Conservation (phyloP, 2,113 vertebrate species). For the Scopus umbretta region DNA sequence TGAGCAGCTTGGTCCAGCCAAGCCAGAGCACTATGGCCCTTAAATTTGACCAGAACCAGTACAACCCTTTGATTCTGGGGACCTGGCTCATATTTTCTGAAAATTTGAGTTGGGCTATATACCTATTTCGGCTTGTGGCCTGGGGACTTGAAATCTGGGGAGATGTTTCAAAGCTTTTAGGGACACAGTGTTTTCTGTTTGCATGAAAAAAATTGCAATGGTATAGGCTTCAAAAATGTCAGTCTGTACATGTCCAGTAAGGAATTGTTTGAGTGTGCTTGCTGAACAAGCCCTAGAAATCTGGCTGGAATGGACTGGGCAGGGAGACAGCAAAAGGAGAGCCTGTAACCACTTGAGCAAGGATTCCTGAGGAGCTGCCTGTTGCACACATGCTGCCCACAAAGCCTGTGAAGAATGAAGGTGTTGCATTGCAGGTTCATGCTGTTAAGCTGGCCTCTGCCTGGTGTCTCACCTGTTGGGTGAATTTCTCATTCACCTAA, state of each 20-base stretch:
- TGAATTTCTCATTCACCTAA: neutral
- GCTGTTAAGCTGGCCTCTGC: neutral
- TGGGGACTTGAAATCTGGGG: neutral
- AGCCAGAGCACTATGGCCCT: neutral
- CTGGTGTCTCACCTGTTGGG: neutral
- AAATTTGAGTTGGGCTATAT: neutral
- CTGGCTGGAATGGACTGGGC: neutral
- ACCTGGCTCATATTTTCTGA: neutral
- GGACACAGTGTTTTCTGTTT: neutral
- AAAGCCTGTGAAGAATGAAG: neutral
- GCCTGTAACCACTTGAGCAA: neutral
- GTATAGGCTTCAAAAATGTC: neutral
- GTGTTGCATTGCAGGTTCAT: neutral
- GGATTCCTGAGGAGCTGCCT: neutral
- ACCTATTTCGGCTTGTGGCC: neutral
- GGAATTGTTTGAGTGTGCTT: neutral
- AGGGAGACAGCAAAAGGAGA: rapidly evolving
- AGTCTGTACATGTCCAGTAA: neutral
- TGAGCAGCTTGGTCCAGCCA: neutral
- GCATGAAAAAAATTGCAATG: neutral
- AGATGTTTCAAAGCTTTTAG: neutral
- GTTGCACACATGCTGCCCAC: neutral
- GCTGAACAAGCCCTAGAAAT: neutral
- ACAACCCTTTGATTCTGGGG: neutral
- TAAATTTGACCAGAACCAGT: neutral